Percentiles rank a stretch among this genome's conserved stretches.
These are phyloP conservation scores for Esox masquinongy DNA, from an alignment of 2,797 vertebrate species.

Conservation along the genomic window DNA sequence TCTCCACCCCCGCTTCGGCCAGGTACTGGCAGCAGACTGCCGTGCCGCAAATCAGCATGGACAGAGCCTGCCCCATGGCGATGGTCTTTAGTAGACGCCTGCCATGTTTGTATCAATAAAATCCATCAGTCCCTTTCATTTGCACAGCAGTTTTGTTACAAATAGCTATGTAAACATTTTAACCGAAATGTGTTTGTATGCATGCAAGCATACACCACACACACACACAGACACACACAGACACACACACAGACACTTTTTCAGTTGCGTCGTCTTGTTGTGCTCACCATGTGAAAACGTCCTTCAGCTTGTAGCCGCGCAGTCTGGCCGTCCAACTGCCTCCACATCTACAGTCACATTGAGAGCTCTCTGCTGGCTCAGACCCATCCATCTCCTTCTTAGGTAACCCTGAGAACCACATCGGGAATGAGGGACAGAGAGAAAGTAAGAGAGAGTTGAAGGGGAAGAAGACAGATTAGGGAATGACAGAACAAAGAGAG, in stretches of 20 bases:
- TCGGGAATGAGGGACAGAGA: background rate
- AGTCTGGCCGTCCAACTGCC: constrained; percentile 48
- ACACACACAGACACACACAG: too few species aligned
- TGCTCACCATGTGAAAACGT: constrained; percentile 73
- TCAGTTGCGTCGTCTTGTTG: background rate
- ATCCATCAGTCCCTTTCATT: too few species aligned
- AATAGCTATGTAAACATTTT: background rate
- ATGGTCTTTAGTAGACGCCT: constrained; percentile 89
- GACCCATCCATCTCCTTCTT: constrained; percentile 59
- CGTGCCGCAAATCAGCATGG: constrained; percentile 93
- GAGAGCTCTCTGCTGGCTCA: constrained; percentile 32
- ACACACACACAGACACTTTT: background rate
- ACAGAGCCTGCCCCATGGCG: constrained; percentile 87
- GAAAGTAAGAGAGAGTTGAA: background rate
- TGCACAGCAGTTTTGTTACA: too few species aligned
- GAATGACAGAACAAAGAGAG: background rate
- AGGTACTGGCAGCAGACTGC: constrained; percentile 91
- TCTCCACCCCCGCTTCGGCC: constrained; percentile 72
- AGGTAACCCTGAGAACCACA: constrained; percentile 30
- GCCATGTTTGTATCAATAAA: constrained; percentile 11
- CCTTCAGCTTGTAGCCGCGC: constrained; percentile 54
- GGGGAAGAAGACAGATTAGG: background rate
- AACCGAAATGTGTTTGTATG: background rate
- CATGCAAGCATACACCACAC: too few species aligned
- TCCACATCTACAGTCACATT: constrained; percentile 31